Evolutionary conservation across 2,113 vertebrate species (phyloP).

Genomic region (Pseudonaja textilis): DNA sequence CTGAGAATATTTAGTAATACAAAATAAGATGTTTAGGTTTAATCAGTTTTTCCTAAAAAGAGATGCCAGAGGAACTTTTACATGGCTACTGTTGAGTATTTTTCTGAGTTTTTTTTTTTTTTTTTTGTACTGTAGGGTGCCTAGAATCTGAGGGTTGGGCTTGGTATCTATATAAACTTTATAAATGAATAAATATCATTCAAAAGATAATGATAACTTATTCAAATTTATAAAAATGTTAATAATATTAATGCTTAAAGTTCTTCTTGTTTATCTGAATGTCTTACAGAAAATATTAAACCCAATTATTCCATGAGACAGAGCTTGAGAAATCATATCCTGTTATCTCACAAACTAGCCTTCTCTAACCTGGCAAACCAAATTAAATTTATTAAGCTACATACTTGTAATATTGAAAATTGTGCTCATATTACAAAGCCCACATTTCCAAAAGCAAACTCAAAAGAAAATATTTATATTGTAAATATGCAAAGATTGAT

Average conservation of each 20-base stretch:
- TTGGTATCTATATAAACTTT: neutral
- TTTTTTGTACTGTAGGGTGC: neutral
- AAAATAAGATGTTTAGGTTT: neutral
- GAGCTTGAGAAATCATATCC: neutral
- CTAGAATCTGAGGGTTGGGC: neutral
- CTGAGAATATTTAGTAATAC: neutral
- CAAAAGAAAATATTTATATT: neutral
- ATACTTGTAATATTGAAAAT: neutral
- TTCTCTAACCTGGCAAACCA: neutral
- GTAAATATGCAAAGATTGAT: neutral
- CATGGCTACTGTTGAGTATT: neutral
- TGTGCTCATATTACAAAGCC: neutral
- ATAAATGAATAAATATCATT: neutral
- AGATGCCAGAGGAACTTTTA: neutral
- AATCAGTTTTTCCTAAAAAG: neutral
- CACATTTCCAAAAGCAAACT: neutral
- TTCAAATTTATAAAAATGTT: neutral
- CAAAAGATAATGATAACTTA: neutral
- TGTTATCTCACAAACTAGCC: neutral
- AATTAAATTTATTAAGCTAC: neutral
- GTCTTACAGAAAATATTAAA: neutral
- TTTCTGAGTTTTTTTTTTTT: neutral
- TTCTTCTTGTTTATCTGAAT: neutral
- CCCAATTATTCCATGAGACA: neutral
- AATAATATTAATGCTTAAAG: neutral